These are phyloP conservation scores for Caracal caracal DNA, from an alignment of 2,113 vertebrate species.

Conservation along the genomic window DNA sequence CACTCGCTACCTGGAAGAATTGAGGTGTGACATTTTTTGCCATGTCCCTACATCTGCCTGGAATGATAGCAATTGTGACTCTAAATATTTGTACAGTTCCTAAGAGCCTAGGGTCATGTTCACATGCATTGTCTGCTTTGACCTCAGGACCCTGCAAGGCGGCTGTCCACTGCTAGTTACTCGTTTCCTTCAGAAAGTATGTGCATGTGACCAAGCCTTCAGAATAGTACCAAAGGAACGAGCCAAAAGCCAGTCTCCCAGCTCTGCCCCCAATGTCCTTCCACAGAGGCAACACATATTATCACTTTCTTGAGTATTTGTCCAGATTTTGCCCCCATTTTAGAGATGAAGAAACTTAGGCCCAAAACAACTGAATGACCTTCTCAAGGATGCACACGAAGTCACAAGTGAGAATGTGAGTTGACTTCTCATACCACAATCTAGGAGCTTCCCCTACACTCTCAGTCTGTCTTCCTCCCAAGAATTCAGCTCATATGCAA, in stretches of 20 bases:
- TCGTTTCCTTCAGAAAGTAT: neutral
- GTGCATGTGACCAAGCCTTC: neutral
- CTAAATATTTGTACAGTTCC: neutral
- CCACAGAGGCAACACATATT: neutral
- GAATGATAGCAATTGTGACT: neutral
- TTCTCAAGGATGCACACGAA: neutral
- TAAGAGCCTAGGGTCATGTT: neutral
- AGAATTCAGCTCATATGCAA: neutral
- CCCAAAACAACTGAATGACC: neutral
- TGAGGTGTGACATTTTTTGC: neutral
- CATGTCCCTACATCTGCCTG: too few species aligned
- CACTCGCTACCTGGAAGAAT: neutral
- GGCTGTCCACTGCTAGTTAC: neutral
- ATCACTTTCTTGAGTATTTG: neutral
- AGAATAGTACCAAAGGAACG: neutral
- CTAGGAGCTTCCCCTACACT: neutral
- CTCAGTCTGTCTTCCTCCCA: neutral
- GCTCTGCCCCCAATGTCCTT: rapidly evolving
- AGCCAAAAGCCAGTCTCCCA: neutral
- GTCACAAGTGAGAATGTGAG: neutral
- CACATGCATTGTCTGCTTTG: neutral
- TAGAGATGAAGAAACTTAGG: neutral
- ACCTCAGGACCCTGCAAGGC: neutral
- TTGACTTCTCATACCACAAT: neutral
- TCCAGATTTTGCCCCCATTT: neutral